phyloP scores from a whole-genome alignment of 2,113 vertebrate species.

The Myotis davidii region DNA sequence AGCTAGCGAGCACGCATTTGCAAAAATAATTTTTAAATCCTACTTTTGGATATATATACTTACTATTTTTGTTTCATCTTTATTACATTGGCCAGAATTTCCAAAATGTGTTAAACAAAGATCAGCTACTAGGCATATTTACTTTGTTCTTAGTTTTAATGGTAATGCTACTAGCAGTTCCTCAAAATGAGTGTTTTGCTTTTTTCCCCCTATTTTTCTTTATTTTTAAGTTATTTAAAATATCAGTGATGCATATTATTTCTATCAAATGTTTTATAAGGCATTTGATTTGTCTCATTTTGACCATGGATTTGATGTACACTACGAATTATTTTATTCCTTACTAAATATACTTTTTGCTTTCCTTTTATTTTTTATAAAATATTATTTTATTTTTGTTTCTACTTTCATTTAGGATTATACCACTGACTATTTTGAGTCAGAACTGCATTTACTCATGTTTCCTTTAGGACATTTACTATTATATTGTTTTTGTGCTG shows the following conservation, averaged over 20 bases:
- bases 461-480: conserved; percentile 2
- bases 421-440: not conserved
- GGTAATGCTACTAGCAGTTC: not conserved
- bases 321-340: not conserved
- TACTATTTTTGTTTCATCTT: not conserved
- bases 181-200: not conserved
- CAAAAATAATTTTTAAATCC: not conserved
- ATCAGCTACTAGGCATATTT: not conserved
- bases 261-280: not conserved
- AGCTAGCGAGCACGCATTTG: not conserved
- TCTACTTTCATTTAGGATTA: not conserved
- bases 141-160: not conserved
- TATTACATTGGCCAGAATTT: not conserved
- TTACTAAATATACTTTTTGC: not conserved
- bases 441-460: not conserved
- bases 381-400: not conserved
- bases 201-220: not conserved
- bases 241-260: not conserved
- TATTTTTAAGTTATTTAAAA: conserved; percentile 13
- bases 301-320: not conserved
- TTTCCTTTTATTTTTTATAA: not conserved
- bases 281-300: not conserved
- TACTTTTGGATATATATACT: not conserved
- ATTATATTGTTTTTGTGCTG: not conserved
- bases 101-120: not conserved